A percentile compares a stretch with the other conserved stretches of the same genome.
Evolutionary conservation across 2,797 vertebrate genomes (phyloP).

Genomic region (Novumbra hubbsi): DNA sequence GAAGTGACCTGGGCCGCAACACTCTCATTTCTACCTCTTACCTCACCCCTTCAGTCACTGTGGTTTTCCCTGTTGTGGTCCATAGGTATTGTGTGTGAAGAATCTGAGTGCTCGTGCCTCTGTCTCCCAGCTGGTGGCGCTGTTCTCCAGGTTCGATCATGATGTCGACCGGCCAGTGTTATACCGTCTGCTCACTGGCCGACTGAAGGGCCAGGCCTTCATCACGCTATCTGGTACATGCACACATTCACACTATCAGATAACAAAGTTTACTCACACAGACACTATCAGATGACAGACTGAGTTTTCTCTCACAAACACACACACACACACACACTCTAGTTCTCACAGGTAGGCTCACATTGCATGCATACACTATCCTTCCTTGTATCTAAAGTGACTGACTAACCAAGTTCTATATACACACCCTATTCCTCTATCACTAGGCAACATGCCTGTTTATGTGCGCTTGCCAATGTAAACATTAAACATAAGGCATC

Average conservation of each 20-base stretch:
- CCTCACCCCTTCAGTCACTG: background rate
- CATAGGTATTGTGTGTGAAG: constrained; percentile 89
- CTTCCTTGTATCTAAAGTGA: background rate
- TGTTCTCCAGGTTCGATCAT: constrained; percentile 88
- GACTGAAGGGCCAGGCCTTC: constrained; percentile 92
- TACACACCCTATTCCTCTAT: background rate
- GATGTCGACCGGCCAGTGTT: constrained; percentile 65
- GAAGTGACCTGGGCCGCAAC: too few species aligned
- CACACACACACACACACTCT: background rate
- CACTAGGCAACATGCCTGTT: background rate
- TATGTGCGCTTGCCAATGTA: too few species aligned
- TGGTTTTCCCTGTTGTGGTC: background rate
- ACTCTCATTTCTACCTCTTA: too few species aligned
- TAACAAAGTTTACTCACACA: background rate
- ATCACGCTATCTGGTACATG: constrained; percentile 83
- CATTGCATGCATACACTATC: background rate
- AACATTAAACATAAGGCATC: too few species aligned
- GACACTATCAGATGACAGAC: background rate
- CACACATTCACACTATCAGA: background rate
- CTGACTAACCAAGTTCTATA: background rate
- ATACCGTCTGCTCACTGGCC: constrained; percentile 87
- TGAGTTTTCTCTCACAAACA: background rate
- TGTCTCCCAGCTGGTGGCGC: constrained; percentile 82
- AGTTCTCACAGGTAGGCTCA: background rate
- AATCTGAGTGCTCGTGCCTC: constrained; percentile 83